phyloP scores from a whole-genome alignment of 2,113 vertebrate genomes.

The Podarcis raffonei region DNA sequence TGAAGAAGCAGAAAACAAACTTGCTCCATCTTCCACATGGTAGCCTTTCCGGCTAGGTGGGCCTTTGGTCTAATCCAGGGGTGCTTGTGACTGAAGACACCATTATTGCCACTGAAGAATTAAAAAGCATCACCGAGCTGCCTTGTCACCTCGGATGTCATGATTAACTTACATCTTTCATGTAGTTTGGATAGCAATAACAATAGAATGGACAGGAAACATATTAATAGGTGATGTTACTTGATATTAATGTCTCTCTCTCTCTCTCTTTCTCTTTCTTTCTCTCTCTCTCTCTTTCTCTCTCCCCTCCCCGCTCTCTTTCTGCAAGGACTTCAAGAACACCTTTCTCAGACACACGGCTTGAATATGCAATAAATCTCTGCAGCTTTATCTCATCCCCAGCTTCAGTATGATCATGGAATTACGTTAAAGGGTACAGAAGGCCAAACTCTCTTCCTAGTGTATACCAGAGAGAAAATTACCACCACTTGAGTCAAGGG shows the following conservation, averaged over 20 bases:
- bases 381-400: conserved; percentile 56
- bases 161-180: neutral
- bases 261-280: neutral
- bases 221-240: conserved; percentile 23
- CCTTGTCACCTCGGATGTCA: neutral
- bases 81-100: neutral
- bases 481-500: conserved; percentile 45
- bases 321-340: conserved; percentile 25
- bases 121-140: neutral
- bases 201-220: neutral
- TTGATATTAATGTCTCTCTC: conserved; percentile 4
- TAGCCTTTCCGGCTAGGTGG: too few species aligned
- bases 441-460: conserved; percentile 60
- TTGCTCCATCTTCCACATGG: too few species aligned
- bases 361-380: conserved; percentile 57
- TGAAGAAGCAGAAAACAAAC: too few species aligned
- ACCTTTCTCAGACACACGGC: conserved; percentile 41
- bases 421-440: conserved; percentile 70
- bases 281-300: neutral
- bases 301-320: neutral
- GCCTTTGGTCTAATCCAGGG: too few species aligned
- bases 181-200: conserved; percentile 1
- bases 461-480: conserved; percentile 68
- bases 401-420: conserved; percentile 52
- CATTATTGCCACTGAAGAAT: neutral